Percentiles rank a stretch among this genome's conserved stretches.
Conservation (phyloP, 2,888 invertebrate species). For the Choristoneura rosaceana region DNA sequence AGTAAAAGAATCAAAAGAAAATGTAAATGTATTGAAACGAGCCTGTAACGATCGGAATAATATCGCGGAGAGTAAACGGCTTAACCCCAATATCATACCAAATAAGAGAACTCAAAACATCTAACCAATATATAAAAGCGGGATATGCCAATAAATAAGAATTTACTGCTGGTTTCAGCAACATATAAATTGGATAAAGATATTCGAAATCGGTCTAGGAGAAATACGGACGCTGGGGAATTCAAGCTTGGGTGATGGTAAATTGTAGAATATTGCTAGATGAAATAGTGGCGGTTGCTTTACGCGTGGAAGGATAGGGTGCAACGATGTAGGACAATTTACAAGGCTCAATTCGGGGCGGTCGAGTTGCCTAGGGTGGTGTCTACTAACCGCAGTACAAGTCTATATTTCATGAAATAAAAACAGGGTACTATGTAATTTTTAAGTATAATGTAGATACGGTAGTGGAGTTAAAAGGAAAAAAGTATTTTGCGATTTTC, state of each 20-base stretch:
- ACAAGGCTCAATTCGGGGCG: neutral
- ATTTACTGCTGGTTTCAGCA: conserved; percentile 57
- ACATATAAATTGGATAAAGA: conserved; percentile 70
- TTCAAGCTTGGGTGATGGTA: conserved; percentile 55
- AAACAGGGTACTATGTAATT: too few species aligned
- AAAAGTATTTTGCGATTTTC: too few species aligned
- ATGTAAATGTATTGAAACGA: conserved; percentile 40
- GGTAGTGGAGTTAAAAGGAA: too few species aligned
- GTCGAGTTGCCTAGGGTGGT: conserved; percentile 5
- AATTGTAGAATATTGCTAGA: conserved; percentile 47
- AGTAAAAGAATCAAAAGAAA: conserved; percentile 35
- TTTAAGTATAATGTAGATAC: too few species aligned
- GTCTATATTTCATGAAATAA: too few species aligned
- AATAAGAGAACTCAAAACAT: conserved; percentile 48
- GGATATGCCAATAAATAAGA: conserved; percentile 61
- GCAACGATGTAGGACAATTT: conserved; percentile 2
- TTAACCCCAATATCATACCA: conserved; percentile 48
- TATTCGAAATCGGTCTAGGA: conserved; percentile 65
- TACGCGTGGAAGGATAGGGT: neutral
- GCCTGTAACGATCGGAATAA: conserved; percentile 33
- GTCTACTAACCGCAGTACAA: neutral
- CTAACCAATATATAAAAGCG: conserved; percentile 50
- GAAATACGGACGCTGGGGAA: conserved; percentile 52
- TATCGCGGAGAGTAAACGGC: conserved; percentile 34
- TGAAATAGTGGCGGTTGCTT: conserved; percentile 18